These are phyloP conservation scores for Yoshiicerus persimilis DNA, from an alignment of 1,140 invertebrate genomes.

Conservation along the genomic window DNA sequence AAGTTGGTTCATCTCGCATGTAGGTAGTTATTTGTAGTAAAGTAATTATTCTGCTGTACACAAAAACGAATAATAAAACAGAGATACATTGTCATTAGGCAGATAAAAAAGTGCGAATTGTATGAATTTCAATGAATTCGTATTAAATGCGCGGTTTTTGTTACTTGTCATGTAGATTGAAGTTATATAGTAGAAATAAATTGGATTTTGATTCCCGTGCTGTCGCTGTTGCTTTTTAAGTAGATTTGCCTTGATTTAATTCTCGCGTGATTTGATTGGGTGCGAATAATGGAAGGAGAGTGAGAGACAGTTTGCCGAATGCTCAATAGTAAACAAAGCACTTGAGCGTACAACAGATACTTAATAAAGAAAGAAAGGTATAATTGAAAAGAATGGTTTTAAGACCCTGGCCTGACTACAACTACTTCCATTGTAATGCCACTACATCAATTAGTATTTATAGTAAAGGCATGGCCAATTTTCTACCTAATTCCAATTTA, in stretches of 20 bases:
- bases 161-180: neutral
- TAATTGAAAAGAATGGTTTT: neutral
- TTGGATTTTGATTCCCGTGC: neutral
- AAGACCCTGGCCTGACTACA: slow-evolving; percentile 13
- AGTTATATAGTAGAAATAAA: neutral
- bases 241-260: neutral
- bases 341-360: neutral
- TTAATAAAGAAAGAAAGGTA: neutral
- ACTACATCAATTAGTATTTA: neutral
- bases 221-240: neutral
- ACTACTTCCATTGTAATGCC: neutral
- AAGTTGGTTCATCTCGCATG: no score
- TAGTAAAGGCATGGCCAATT: neutral
- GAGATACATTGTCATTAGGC: neutral
- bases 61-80: neutral
- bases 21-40: neutral
- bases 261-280: neutral
- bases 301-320: neutral
- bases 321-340: neutral
- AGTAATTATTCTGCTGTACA: neutral
- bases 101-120: neutral
- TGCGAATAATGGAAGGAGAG: neutral
- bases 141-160: no score
- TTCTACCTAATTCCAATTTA: neutral
- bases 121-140: neutral